Percentiles rank a stretch among this genome's conserved stretches.
Evolutionary conservation across 2,113 vertebrate species (phyloP).

Genomic region (Nipponia nippon): DNA sequence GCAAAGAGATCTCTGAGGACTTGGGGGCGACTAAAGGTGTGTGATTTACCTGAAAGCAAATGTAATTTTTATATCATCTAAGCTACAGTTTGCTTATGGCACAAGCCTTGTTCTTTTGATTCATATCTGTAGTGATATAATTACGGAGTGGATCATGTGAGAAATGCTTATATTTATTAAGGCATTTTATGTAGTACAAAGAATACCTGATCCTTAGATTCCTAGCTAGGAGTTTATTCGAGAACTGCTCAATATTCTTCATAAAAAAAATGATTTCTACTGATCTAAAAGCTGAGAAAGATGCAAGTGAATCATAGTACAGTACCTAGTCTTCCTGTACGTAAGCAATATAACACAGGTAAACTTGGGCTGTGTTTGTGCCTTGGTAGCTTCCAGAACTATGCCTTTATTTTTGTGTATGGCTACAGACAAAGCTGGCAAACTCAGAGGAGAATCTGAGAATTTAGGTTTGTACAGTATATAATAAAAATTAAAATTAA

Average conservation of each 20-base stretch:
- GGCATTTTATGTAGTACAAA: background rate
- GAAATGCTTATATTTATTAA: background rate
- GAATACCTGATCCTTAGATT: background rate
- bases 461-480: background rate
- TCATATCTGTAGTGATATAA: background rate
- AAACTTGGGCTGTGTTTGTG: background rate
- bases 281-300: background rate
- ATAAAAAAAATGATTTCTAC: background rate
- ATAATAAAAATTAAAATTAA: background rate
- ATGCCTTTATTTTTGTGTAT: background rate
- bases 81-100: background rate
- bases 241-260: background rate
- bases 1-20: background rate
- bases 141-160: background rate
- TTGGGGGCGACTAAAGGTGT: background rate
- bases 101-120: background rate
- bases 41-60: background rate
- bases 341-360: background rate
- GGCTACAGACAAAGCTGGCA: background rate
- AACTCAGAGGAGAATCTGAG: background rate
- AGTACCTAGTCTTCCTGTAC: background rate
- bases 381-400: background rate
- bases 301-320: background rate
- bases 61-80: background rate
- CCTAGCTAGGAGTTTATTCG: background rate